phyloP scores from a whole-genome alignment of 2,888 invertebrate species.

The Pammene aurita region DNA sequence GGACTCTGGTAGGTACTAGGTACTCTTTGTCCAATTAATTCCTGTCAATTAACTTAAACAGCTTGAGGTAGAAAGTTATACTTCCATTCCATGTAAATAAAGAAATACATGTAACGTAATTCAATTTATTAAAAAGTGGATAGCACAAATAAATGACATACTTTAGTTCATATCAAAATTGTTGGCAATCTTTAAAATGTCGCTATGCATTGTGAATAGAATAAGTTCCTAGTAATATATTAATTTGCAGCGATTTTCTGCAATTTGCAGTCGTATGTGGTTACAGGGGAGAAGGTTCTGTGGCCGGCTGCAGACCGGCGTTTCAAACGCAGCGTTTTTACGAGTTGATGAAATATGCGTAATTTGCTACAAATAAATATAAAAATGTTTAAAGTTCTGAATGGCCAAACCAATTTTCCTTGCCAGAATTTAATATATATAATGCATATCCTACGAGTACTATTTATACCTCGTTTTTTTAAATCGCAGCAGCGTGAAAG shows the following conservation, averaged over 20 bases:
- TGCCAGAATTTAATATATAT: too few relatives aligned
- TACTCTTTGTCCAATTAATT: too few relatives aligned
- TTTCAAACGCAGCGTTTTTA: slow-evolving; percentile 16
- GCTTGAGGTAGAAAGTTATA: too few relatives aligned
- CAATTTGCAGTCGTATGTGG: slow-evolving; percentile 37
- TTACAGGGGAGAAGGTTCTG: slow-evolving; percentile 21
- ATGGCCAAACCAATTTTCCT: too few relatives aligned
- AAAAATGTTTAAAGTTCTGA: too few relatives aligned
- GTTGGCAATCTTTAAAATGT: slow-evolving; percentile 27
- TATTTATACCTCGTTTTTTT: too few relatives aligned
- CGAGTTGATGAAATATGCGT: not conserved
- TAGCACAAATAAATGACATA: slow-evolving; percentile 13
- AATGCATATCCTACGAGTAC: too few relatives aligned
- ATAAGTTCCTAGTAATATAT: slow-evolving; percentile 38
- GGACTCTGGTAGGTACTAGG: too few relatives aligned
- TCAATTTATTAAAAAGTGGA: slow-evolving; percentile 2
- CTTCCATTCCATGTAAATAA: slow-evolving; percentile 3
- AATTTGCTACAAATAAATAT: not conserved
- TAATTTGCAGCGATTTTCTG: slow-evolving; percentile 38
- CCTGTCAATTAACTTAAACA: too few relatives aligned
- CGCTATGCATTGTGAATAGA: slow-evolving; percentile 38
- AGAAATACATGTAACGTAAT: not conserved
- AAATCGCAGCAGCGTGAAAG: too few relatives aligned
- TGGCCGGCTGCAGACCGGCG: slow-evolving; percentile 23
- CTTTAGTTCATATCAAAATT: slow-evolving; percentile 19